Conservation (phyloP, 1,140 invertebrate species). For the Lepidurus arcticus region DNA sequence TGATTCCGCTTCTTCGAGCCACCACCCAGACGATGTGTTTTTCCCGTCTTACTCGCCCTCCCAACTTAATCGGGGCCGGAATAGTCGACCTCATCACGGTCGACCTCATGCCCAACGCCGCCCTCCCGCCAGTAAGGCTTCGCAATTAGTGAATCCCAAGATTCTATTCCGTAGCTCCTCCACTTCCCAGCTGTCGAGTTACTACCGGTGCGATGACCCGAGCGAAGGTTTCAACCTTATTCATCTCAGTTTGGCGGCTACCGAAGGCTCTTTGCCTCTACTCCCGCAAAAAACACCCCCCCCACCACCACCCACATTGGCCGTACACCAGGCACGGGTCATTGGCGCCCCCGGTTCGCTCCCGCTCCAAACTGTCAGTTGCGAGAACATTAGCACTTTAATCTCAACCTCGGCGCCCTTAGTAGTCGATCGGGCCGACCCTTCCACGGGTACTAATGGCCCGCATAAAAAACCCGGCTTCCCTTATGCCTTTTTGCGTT, state of each 20-base stretch:
- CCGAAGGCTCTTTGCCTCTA: slow-evolving; percentile 29
- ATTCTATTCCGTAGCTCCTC: slow-evolving; percentile 66
- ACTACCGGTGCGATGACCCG: slow-evolving; percentile 69
- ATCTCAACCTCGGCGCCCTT: slow-evolving; percentile 31
- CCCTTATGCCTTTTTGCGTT: slow-evolving; percentile 69
- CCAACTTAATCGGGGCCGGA: slow-evolving; percentile 45
- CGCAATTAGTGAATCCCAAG: slow-evolving; percentile 36
- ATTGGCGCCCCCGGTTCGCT: slow-evolving; percentile 42
- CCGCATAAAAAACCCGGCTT: slow-evolving; percentile 57
- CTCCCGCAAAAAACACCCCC: slow-evolving; percentile 23
- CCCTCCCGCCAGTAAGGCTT: slow-evolving; percentile 16
- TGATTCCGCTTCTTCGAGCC: neutral
- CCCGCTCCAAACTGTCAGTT: slow-evolving; percentile 56
- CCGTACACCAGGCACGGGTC: slow-evolving; percentile 14
- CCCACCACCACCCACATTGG: slow-evolving; percentile 16
- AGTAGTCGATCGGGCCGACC: slow-evolving; percentile 36
- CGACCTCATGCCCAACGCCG: slow-evolving; percentile 25
- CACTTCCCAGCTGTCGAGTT: slow-evolving; percentile 59
- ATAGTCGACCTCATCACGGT: slow-evolving; percentile 38
- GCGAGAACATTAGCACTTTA: slow-evolving; percentile 55
- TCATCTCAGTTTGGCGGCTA: slow-evolving; percentile 1
- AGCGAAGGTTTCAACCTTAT: slow-evolving; percentile 65
- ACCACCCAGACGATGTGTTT: slow-evolving; percentile 6
- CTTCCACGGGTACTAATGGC: slow-evolving; percentile 24
- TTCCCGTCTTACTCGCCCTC: slow-evolving; percentile 44